Percentiles rank a stretch among this genome's conserved stretches.
Evolutionary conservation across 2,797 vertebrate genomes (phyloP).

Genomic region (Diglossa cyanea): DNA sequence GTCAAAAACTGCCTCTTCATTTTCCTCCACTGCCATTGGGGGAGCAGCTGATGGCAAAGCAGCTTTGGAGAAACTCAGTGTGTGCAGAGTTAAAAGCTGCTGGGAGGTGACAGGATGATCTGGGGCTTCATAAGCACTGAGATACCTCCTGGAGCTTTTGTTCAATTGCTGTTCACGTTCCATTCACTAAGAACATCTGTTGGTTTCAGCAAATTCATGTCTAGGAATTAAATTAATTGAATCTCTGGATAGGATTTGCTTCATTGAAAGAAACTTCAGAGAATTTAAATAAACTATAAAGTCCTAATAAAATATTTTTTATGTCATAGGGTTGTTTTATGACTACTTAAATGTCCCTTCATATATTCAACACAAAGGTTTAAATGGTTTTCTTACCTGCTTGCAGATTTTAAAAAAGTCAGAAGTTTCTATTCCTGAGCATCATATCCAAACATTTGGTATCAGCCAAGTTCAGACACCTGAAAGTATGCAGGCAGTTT

Average conservation of each 20-base stretch:
- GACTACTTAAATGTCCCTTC: conserved; percentile 28
- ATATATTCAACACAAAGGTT: not conserved
- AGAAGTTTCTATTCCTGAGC: not conserved
- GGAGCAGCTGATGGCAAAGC: not conserved
- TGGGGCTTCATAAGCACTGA: not conserved
- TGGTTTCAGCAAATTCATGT: conserved; percentile 20
- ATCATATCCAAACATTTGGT: not conserved
- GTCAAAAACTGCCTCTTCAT: not conserved
- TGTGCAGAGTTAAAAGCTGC: not conserved
- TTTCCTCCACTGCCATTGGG: not conserved
- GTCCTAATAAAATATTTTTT: conserved; percentile 37
- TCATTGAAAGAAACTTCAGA: conserved; percentile 35
- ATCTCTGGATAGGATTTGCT: not conserved
- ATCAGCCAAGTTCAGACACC: not conserved
- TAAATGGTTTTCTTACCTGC: not conserved
- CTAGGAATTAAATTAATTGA: conserved; percentile 39
- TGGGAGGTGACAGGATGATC: conserved; percentile 9
- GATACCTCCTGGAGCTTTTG: conserved; percentile 3
- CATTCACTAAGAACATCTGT: conserved; percentile 9
- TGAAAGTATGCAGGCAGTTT: not conserved
- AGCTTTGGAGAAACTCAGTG: not conserved
- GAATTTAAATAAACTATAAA: conserved; percentile 37
- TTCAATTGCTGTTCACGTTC: conserved; percentile 28
- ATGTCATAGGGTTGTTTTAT: not conserved
- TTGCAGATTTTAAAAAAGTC: not conserved